A percentile compares a stretch with the other conserved stretches of the same genome.
phyloP scores from a whole-genome alignment of 2,113 vertebrate species.

The Tympanuchus pallidicinctus region DNA sequence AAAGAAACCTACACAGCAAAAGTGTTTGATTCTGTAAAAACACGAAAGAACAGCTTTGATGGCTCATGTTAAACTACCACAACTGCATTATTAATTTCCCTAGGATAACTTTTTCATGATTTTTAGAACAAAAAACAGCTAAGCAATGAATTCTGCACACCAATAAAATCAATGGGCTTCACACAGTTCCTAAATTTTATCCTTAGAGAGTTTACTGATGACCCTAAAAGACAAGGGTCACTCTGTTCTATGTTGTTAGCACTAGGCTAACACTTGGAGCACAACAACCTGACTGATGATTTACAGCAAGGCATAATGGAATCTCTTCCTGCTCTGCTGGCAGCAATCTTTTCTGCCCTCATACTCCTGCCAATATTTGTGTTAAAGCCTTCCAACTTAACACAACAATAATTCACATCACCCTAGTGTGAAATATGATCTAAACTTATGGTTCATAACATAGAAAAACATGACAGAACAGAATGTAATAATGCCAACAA shows the following conservation, averaged over 20 bases:
- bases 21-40: neutral
- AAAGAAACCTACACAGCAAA: neutral
- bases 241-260: neutral
- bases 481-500: neutral
- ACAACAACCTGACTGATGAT: neutral
- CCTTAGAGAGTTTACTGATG: neutral
- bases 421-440: neutral
- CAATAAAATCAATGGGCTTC: slow-evolving; percentile 13
- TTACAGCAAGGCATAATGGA: neutral
- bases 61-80: neutral
- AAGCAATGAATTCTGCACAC: neutral
- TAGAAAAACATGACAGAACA: slow-evolving; percentile 22
- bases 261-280: neutral
- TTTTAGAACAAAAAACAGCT: slow-evolving; percentile 1
- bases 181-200: neutral
- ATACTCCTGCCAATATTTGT: neutral
- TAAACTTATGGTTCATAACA: slow-evolving; percentile 10
- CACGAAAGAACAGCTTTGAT: neutral
- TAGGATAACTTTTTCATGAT: neutral
- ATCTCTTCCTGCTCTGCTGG: neutral
- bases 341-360: neutral
- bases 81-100: neutral
- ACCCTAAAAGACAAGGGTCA: neutral
- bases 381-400: slow-evolving; percentile 19
- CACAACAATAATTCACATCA: neutral